Percentiles rank a stretch among this genome's conserved stretches.
These are phyloP conservation scores for Armadillidium nasatum DNA, from an alignment of 1,140 invertebrate species.

Conservation along the genomic window DNA sequence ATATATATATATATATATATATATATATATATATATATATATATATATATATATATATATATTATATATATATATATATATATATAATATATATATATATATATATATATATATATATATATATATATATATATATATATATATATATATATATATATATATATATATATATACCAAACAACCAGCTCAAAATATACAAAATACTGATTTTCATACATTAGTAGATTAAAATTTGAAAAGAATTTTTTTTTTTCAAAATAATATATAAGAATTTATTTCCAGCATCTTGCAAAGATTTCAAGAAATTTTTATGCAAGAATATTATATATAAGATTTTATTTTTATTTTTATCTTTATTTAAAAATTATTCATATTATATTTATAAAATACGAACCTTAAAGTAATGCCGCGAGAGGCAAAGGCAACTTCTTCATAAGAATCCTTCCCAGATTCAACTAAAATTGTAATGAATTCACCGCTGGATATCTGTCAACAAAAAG, in stretches of 20 bases:
- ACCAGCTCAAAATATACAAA: too few species aligned
- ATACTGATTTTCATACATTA: too few species aligned
- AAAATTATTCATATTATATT: too few species aligned
- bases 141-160: constrained; percentile 6
- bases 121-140: constrained; percentile 1
- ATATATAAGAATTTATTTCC: too few species aligned
- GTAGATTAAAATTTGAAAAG: too few species aligned
- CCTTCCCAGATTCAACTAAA: neutral
- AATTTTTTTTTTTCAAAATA: too few species aligned
- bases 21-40: neutral
- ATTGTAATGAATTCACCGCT: neutral
- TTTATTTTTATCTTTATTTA: too few species aligned
- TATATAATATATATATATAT: neutral
- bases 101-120: neutral
- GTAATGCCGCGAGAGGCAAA: neutral
- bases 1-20: neutral
- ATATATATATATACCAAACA: too few species aligned
- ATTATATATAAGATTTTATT: too few species aligned
- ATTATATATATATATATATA: neutral
- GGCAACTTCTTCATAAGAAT: neutral
- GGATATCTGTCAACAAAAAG: neutral
- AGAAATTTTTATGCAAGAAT: too few species aligned
- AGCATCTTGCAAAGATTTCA: too few species aligned
- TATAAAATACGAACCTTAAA: neutral
- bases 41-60: neutral